Percentiles rank a stretch among this genome's conserved stretches.
phyloP scores from a whole-genome alignment of 2,888 invertebrate species.

The Patella depressa region DNA sequence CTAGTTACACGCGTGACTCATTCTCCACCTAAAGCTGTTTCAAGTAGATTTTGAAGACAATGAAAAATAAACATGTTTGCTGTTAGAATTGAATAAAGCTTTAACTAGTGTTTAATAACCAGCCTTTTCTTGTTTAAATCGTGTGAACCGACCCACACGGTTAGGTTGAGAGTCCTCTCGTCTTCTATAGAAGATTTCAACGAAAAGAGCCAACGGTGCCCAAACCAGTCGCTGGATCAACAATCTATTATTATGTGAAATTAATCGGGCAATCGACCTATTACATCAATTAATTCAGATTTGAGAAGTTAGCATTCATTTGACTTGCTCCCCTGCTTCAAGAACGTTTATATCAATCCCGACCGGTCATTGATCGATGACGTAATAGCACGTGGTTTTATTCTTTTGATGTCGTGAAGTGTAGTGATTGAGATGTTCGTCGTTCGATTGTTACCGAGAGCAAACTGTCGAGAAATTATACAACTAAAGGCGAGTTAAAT shows the following conservation, averaged over 20 bases:
- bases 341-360: not conserved
- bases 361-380: constrained; percentile 17
- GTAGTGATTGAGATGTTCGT: no score
- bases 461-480: no score
- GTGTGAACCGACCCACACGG: constrained; percentile 5
- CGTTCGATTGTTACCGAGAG: no score
- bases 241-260: constrained; percentile 21
- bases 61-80: constrained; percentile 10
- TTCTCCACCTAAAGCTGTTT: not conserved
- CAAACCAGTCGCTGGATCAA: constrained; percentile 14
- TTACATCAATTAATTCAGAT: constrained; percentile 27
- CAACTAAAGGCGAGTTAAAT: no score
- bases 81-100: not conserved
- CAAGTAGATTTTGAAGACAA: constrained; percentile 9
- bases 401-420: not conserved
- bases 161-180: not conserved
- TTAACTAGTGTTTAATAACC: constrained; percentile 3
- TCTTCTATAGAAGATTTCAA: not conserved
- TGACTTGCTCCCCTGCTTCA: not conserved
- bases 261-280: constrained; percentile 28
- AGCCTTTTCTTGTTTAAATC: not conserved
- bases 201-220: not conserved
- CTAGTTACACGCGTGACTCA: not conserved
- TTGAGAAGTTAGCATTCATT: constrained; percentile 21
- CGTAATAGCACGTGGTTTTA: constrained; percentile 13